phyloP scores from a whole-genome alignment of 2,888 invertebrate species.

The Agapostemon virescens region DNA sequence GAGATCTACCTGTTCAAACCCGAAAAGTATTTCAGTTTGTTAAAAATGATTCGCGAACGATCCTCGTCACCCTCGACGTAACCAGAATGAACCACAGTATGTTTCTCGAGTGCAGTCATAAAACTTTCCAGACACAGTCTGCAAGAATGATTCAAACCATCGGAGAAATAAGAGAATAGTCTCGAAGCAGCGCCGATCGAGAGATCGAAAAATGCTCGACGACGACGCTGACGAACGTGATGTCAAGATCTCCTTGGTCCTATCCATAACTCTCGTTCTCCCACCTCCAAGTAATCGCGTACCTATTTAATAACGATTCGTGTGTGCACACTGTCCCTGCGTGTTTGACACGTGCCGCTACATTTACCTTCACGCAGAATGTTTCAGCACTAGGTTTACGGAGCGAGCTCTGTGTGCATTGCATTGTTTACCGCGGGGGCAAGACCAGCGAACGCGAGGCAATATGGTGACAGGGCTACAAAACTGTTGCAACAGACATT shows the following conservation, averaged over 20 bases:
- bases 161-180: conserved; percentile 17
- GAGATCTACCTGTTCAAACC: background rate
- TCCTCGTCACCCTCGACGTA: background rate
- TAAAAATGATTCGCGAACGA: background rate
- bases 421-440: conserved; percentile 52
- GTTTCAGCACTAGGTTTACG: conserved; percentile 64
- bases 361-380: conserved; percentile 63
- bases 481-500: background rate
- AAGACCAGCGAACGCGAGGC: conserved; percentile 55
- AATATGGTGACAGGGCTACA: background rate
- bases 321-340: conserved; percentile 54
- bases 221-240: conserved; percentile 23
- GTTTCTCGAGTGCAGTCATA: background rate
- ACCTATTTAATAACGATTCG: conserved; percentile 61
- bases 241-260: conserved; percentile 31
- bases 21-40: background rate
- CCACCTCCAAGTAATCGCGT: conserved; percentile 27
- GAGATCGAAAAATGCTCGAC: conserved; percentile 44
- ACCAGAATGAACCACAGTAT: background rate
- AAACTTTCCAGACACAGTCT: conserved; percentile 21
- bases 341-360: conserved; percentile 51
- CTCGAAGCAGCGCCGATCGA: conserved; percentile 31
- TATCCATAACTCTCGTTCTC: conserved; percentile 32
- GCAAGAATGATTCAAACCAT: conserved; percentile 11
- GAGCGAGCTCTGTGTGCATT: conserved; percentile 36